Evolutionary conservation across 2,888 invertebrate species (phyloP), one percentile per base, ranked within the genome.

Genomic region (Elaeidobius kamerunicus): DNA sequence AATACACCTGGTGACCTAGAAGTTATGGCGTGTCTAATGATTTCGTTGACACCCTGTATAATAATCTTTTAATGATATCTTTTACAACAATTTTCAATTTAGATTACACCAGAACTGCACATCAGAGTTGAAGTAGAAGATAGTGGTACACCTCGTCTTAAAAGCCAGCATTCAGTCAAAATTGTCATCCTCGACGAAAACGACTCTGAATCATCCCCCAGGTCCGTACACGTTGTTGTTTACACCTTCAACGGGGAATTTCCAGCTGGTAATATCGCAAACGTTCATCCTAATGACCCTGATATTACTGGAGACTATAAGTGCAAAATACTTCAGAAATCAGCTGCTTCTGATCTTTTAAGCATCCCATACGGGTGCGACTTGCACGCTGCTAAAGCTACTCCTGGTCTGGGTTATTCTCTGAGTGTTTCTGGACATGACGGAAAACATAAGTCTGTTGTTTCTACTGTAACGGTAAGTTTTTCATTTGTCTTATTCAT

Each of bases 221-320:
- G 95, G 64, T 86, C 87, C 7, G 88, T 89, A 0, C 88, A 89
- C 64, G 81, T 92, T 15, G 74, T 88, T 42, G 84, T 92, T 2
- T 84, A 88, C 66, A 79, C 87, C 1, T 86, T 88, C 65, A 87
- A 91, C 65, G 85, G 84, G 47, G 78, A 81, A 56, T 82, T 86
- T 63, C 88, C 91, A 0, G 69, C 81, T 16, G 88, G 88, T n/a
- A 88, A 86, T 73, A 86, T 97, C 58, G 96, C 93, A 5, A 84
- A 93, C 71, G 88, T 96, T 0, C 89, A 87, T 72, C 97, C 97
- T 1, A 88, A 91, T 66, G 97, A 97, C 75, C 84, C 86, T 0
- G 96, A 97, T 70, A 81, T 83, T n/a, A 83, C 84, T 44, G 96
- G 95, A 2, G 87, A 91, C 65, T 96, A 95, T 67, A 84, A 80